A percentile compares a stretch with the other conserved stretches of the same genome.
Conservation (phyloP, 1,140 invertebrate species). For the Achatina immaculata region DNA sequence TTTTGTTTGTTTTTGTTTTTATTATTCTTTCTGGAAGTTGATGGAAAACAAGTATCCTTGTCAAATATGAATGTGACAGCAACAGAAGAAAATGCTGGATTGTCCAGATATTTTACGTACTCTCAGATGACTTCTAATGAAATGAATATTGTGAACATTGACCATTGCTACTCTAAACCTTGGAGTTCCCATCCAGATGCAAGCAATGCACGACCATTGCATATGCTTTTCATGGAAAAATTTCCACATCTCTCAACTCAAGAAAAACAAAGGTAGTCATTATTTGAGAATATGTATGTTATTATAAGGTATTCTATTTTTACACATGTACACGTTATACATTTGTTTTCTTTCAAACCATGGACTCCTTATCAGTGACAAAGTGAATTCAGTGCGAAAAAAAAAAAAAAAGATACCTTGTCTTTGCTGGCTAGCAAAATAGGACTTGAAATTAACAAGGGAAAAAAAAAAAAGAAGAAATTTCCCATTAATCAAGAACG, state of each 20-base stretch:
- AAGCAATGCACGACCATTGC: conserved; percentile 76
- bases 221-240: conserved; percentile 70
- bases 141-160: conserved; percentile 69
- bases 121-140: conserved; percentile 31
- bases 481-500: too few species aligned
- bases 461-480: too few species aligned
- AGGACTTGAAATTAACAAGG: too few species aligned
- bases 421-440: too few species aligned
- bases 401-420: too few species aligned
- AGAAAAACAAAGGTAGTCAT: conserved; percentile 24
- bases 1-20: too few species aligned
- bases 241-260: conserved; percentile 48
- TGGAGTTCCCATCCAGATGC: conserved; percentile 81
- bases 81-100: not conserved
- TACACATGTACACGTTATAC: too few species aligned
- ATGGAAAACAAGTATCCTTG: too few species aligned
- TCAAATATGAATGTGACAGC: not conserved
- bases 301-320: not conserved
- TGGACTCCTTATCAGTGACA: too few species aligned
- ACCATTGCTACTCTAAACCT: conserved; percentile 80
- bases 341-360: not conserved
- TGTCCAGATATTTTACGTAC: conserved; percentile 8
- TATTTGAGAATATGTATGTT: not conserved
- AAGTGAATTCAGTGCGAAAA: too few species aligned
- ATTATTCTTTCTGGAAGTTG: too few species aligned